Evolutionary conservation across 2,113 vertebrate species (phyloP).

Genomic region (Amblyopsis rosae): DNA sequence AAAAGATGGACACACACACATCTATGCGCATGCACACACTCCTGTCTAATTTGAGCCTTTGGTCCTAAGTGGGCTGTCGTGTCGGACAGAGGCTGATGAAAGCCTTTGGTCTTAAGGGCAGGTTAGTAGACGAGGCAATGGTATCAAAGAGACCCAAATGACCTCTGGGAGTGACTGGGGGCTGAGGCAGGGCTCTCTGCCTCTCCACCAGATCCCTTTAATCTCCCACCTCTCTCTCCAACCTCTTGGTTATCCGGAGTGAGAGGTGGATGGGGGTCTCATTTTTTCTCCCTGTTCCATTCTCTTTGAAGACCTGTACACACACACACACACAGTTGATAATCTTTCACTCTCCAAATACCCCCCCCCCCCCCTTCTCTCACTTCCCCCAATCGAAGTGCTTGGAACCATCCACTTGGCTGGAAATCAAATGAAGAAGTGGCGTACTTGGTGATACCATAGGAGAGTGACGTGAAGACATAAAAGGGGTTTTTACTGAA

Average conservation of each 20-base stretch:
- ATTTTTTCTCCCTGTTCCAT: constrained; percentile 31
- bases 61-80: constrained; percentile 74
- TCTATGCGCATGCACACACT: constrained; percentile 16
- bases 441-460: constrained; percentile 20
- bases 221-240: constrained; percentile 68
- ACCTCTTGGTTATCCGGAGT: constrained; percentile 70
- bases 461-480: constrained; percentile 39
- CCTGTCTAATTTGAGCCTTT: constrained; percentile 63
- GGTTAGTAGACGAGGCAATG: constrained; percentile 58
- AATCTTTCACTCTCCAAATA: neutral
- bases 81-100: constrained; percentile 71
- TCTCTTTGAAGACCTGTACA: neutral
- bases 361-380: constrained; percentile 17
- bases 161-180: constrained; percentile 49
- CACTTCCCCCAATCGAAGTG: constrained; percentile 22
- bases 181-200: constrained; percentile 47
- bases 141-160: constrained; percentile 71
- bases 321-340: neutral
- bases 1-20: constrained; percentile 23
- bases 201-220: constrained; percentile 71
- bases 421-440: constrained; percentile 9
- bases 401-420: constrained; percentile 13
- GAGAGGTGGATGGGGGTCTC: constrained; percentile 43
- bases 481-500: constrained; percentile 32
- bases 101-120: constrained; percentile 69